Evolutionary conservation across 2,797 vertebrate genomes (phyloP).

Genomic region (Remorina albescens): DNA sequence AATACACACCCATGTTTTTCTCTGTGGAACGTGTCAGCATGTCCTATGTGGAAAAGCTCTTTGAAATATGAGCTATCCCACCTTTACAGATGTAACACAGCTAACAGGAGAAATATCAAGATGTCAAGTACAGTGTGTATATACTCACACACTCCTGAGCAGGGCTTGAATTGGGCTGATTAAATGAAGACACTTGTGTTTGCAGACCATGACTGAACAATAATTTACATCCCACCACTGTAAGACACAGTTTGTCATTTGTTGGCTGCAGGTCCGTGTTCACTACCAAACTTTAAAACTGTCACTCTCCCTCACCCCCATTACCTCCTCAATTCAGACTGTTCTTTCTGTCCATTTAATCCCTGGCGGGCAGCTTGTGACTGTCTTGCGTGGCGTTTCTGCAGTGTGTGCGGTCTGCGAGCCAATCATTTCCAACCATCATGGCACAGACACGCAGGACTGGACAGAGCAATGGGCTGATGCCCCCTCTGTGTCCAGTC

Average conservation of each 20-base stretch:
- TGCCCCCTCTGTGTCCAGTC: slow-evolving; percentile 56
- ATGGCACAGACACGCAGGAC: slow-evolving; percentile 83
- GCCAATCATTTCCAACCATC: slow-evolving; percentile 85
- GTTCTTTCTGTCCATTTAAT: slow-evolving; percentile 77
- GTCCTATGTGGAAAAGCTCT: not conserved
- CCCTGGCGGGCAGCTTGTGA: slow-evolving; percentile 79
- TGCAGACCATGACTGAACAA: slow-evolving; percentile 26
- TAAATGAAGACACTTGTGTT: slow-evolving; percentile 44
- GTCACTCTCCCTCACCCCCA: slow-evolving; percentile 46
- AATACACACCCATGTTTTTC: no score
- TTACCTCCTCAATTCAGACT: slow-evolving; percentile 46
- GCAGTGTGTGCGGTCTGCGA: slow-evolving; percentile 69
- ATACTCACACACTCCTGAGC: slow-evolving; percentile 4
- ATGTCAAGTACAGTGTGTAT: not conserved
- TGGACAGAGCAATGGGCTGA: slow-evolving; percentile 82
- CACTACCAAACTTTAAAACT: slow-evolving; percentile 61
- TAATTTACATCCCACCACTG: slow-evolving; percentile 39
- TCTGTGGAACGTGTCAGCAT: not conserved
- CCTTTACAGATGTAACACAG: slow-evolving; percentile 4
- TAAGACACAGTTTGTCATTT: slow-evolving; percentile 61
- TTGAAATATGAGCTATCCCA: not conserved
- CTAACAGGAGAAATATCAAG: slow-evolving; percentile 1
- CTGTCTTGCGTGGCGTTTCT: slow-evolving; percentile 77
- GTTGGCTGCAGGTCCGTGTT: slow-evolving; percentile 53
- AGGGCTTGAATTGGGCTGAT: slow-evolving; percentile 40